Evolutionary conservation across 2,113 vertebrate species (phyloP).

Genomic region (Mesembrinibis cayennensis): DNA sequence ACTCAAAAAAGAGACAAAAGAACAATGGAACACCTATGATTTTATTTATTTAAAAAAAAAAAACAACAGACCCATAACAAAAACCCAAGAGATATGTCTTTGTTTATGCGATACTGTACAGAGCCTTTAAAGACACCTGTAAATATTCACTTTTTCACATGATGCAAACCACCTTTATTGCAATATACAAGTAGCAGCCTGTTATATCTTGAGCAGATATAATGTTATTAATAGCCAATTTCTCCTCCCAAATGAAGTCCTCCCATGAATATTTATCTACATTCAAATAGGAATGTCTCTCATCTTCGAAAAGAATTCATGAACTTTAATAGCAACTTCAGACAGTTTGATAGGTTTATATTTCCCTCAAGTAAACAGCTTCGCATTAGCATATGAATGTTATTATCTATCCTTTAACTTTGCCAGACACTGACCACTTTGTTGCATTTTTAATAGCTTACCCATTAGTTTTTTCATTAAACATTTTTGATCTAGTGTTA

Average conservation of each 20-base stretch:
- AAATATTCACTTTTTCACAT: background rate
- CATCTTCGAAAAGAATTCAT: constrained; percentile 7
- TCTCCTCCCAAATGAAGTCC: background rate
- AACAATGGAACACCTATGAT: background rate
- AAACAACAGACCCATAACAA: background rate
- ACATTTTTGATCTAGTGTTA: constrained; percentile 27
- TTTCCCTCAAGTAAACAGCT: constrained; percentile 43
- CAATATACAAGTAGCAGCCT: background rate
- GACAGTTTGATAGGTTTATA: constrained; percentile 15
- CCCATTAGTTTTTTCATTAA: constrained; percentile 26
- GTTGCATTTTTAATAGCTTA: constrained; percentile 46
- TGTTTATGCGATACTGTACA: background rate
- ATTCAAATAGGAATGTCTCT: background rate
- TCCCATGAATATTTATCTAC: constrained; percentile 26
- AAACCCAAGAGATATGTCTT: background rate
- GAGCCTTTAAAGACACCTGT: background rate
- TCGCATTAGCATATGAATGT: constrained; percentile 38
- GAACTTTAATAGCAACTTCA: constrained; percentile 27
- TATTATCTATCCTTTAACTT: constrained; percentile 25
- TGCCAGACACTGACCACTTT: constrained; percentile 42
- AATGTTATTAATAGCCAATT: constrained; percentile 8
- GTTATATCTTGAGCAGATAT: background rate
- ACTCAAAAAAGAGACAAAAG: background rate
- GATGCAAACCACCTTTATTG: background rate
- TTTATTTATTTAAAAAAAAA: background rate